Base-by-base conservation (phyloP, 35 echinoderm and acorn worm species). In the Ptychodera flava region DNA sequence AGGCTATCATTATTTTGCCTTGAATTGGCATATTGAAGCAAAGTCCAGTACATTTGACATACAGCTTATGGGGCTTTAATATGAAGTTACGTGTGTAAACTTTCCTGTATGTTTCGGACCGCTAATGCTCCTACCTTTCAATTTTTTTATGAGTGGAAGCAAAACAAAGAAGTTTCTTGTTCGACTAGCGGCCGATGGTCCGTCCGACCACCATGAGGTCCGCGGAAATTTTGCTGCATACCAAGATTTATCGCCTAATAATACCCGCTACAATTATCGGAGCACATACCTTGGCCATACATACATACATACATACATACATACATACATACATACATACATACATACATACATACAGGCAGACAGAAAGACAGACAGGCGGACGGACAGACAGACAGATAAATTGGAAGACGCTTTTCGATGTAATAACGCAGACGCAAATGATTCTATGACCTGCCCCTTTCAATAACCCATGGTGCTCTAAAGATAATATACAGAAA, bases 291-390 rank as follows among this genome's bases (percentile, higher is more conserved):
- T n/a, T n/a, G n/a, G n/a, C n/a, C 45, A 64, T 64, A 64, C 45
- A 64, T 64, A 64, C 45, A 64, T 64, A 64, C 45, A 64, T 64
- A 64, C 45, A 64, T 64, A 64, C 45, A 64, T 64, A 64, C 45
- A 64, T 64, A 64, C 45, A 64, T 64, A 64, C 45, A 64, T 64
- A 64, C 45, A 64, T 64, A 64, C 45, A 64, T 64, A 64, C 45
- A 64, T 64, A 64, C 45, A 64, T 64, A 64, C 45, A 64, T 64
- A 64, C 45, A 12, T 6, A 64, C 45, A 64, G 6, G 22, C 45
- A 12, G 45, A 64, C 45, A 64, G 6, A 64, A 6, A 12, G 45
- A 64, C 45, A 64, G 6, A 64, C 45, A 12, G 45, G 22, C 45
- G 22, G 6, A 64, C 45, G 22, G 6, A 64, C 45, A 12, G 45